Base-by-base conservation (phyloP, 2,888 invertebrate species). In the Cetonia aurata region DNA sequence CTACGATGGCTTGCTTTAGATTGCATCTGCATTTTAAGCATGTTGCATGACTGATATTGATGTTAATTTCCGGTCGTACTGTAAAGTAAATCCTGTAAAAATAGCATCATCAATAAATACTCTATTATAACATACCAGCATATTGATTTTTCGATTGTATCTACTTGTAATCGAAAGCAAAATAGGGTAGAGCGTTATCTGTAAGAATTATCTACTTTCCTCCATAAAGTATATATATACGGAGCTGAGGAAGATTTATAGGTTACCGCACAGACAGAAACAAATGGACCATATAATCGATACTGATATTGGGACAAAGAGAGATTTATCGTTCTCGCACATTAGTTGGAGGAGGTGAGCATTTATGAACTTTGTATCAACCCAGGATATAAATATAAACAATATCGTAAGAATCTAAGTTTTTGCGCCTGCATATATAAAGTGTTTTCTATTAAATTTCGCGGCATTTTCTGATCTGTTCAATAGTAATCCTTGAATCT, bases 221-320 rank as follows among this genome's bases (percentile, higher is more conserved):
- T 33, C 46, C 19, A 46, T 17, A 50, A 50, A 57, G 53, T 66
- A 59, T 57, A 57, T 69, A 59, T 57, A 66, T 25, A 53, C 66
- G 37, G 37, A 69, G 67, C 68, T 52, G 70, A 82, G 31, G 31
- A 31, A 83, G 83, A 83, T 83, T 83, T 83, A 83, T 83, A 76
- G 75, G 78, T 82, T 81, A 77, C 79, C 79, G 81, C 81, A 80
- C 79, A 78, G 81, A 78, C 79, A 78, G 79, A 78, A 82, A 84
- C 80, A 82, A 84, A 84, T 83, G 83, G 83, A 77, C 80, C 83
- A 80, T 81, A 80, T 83, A 84, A 84, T 84, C 84, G 83, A 83
- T 84, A 83, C 81, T 82, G 83, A 83, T 83, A 82, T 79, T 79
- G 77, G 77, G 79, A 80, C 79, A 79, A 76, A 77, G 77, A 76